These are phyloP conservation scores for Numenius arquata DNA, from an alignment of 2,113 vertebrate genomes.

Conservation along the genomic window DNA sequence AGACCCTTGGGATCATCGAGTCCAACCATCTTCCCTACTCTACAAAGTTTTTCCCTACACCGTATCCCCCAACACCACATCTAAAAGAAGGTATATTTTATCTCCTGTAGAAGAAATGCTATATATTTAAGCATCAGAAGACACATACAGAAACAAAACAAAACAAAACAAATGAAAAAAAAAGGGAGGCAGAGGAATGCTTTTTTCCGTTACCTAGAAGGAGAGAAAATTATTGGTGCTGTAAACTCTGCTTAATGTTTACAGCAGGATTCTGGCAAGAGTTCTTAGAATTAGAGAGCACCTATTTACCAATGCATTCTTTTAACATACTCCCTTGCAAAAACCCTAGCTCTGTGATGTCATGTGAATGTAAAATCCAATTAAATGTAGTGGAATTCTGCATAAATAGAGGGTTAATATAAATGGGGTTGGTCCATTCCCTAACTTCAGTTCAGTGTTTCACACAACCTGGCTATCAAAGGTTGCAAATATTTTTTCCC, in stretches of 20 bases:
- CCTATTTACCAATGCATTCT: neutral
- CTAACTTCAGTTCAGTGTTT: neutral
- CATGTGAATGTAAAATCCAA: neutral
- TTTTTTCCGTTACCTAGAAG: neutral
- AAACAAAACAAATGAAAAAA: neutral
- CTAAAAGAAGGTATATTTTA: neutral
- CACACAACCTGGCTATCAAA: neutral
- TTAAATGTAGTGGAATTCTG: neutral
- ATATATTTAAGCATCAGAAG: neutral
- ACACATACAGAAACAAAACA: neutral
- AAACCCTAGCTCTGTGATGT: neutral
- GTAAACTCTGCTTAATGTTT: neutral
- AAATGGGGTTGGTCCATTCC: neutral
- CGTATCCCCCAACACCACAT: no score
- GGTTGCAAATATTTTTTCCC: neutral
- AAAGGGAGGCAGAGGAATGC: accelerated
- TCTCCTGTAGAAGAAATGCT: neutral
- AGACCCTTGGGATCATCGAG: no score
- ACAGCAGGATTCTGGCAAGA: neutral
- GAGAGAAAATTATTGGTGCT: neutral
- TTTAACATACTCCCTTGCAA: neutral
- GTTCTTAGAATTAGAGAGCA: neutral
- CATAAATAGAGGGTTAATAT: neutral
- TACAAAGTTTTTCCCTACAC: no score
- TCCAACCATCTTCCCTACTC: no score